Evolutionary conservation across 2,113 vertebrate species (phyloP).

Genomic region (Neogobius melanostomus): DNA sequence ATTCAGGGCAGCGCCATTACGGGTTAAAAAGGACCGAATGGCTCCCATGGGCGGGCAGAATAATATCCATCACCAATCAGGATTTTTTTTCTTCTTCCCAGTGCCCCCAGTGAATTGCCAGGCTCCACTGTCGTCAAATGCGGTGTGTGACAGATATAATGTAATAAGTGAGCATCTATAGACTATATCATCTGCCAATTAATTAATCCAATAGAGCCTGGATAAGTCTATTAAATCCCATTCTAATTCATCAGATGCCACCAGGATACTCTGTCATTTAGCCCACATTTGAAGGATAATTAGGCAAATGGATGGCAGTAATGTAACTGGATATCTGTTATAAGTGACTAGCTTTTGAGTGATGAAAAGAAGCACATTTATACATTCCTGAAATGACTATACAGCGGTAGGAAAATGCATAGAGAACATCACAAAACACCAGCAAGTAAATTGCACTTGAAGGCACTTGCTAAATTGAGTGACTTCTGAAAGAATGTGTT

Average conservation of each 20-base stretch:
- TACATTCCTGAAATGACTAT: conserved; percentile 18
- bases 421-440: neutral
- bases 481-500: neutral
- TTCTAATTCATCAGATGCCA: conserved; percentile 64
- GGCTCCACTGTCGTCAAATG: conserved; percentile 48
- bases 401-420: neutral
- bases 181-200: conserved; percentile 58
- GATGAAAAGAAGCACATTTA: conserved; percentile 35
- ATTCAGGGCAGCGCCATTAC: conserved; percentile 32
- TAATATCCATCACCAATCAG: conserved; percentile 45
- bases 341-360: conserved; percentile 49
- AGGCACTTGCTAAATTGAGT: neutral
- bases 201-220: conserved; percentile 55
- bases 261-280: conserved; percentile 55
- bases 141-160: conserved; percentile 47
- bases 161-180: conserved; percentile 33
- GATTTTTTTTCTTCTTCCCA: conserved; percentile 22
- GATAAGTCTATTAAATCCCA: conserved; percentile 50
- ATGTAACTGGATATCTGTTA: conserved; percentile 31
- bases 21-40: conserved; percentile 44
- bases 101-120: conserved; percentile 41
- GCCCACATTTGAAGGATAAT: conserved; percentile 62
- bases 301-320: conserved; percentile 49
- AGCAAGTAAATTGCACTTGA: neutral
- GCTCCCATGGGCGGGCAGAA: neutral